phyloP scores from a whole-genome alignment of 2,797 vertebrate genomes.

The Sebastes itinus region DNA sequence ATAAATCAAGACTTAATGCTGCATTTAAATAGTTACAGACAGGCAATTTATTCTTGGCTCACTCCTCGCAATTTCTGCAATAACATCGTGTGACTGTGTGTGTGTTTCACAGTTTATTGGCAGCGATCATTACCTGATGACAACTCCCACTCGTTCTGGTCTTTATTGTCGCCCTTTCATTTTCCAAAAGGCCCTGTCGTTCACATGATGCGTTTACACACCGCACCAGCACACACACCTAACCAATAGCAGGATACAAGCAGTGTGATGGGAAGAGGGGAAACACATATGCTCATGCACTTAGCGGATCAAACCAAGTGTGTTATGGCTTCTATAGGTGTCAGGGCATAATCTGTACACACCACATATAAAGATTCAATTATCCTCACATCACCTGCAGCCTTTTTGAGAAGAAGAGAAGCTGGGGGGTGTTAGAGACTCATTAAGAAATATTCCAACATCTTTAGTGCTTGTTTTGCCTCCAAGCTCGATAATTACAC shows the following conservation, averaged over 20 bases:
- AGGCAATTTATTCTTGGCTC: conserved; percentile 83
- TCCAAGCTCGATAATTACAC: conserved; percentile 6
- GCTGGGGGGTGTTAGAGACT: not conserved
- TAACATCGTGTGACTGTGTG: conserved; percentile 49
- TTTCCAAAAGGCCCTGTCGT: conserved; percentile 49
- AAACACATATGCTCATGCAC: not conserved
- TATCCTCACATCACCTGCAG: conserved; percentile 23
- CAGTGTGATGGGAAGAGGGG: not conserved
- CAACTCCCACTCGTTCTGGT: conserved; percentile 68
- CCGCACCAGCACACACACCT: not conserved
- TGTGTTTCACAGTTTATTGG: conserved; percentile 67
- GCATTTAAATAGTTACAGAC: conserved; percentile 84
- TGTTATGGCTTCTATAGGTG: conserved; percentile 20
- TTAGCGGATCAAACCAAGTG: conserved; percentile 25
- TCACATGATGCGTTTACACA: conserved; percentile 26
- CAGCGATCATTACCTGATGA: conserved; percentile 75
- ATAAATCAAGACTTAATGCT: conserved; percentile 81
- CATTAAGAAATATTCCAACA: conserved; percentile 25
- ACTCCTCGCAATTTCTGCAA: conserved; percentile 46
- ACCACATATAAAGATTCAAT: conserved; percentile 8
- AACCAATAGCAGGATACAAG: not conserved
- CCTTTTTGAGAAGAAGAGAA: not conserved
- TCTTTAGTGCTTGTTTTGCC: conserved; percentile 16
- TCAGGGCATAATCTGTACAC: conserved; percentile 18
- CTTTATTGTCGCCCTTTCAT: conserved; percentile 58